Base-by-base conservation (phyloP, 2,797 vertebrate genomes). In the Hypotaenidia okinawae region DNA sequence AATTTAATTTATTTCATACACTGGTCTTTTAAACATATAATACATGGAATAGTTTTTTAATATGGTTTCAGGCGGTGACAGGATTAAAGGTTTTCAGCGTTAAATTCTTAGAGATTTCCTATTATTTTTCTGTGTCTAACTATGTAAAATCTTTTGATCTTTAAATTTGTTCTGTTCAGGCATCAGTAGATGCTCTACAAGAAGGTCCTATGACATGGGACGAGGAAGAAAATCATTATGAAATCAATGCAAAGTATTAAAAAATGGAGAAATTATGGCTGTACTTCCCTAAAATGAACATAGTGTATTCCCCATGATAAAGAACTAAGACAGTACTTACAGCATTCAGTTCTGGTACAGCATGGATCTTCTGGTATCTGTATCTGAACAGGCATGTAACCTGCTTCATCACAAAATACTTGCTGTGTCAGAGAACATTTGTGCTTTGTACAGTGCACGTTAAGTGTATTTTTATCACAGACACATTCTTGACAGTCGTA, bases 401-500 rank as follows among this genome's bases (percentile, higher is more conserved):
- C 99, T 23, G 98, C 97, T 14, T 61, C 88, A 6, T 75, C 86
- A 96, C 99, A 99, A 75, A 79, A 51, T 3, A 61, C 35, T 37
- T 91, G 78, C 7, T 89, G 66, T 59, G 88, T 68, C 47, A 13
- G 28, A 32, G 97, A 80, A 74, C 99, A 99, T 23, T 51, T 12
- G 32, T 97, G 98, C 17, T 94, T 95, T 73, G 32, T 87, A 92
- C 99, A 99, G 39, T 13, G 96, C 89, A 99, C 95, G 7, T 94
- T 55, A 81, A 97, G 97, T 3, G 98, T 98, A 43, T 85, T 6
- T 33, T 95, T 93, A 5, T 98, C 92, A 80, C 99, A 99, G 67
- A 98, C 84, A 93, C 99, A 99, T 55, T 98, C 96, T 95, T 98
- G 98, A 82, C 99, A 99, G 79, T 98, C 97, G 94, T 95, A 96